Percentiles rank a stretch among this genome's conserved stretches.
Conservation (phyloP, 35 echinoderm and acorn worm species). For the Ophiothrix spiculata region DNA sequence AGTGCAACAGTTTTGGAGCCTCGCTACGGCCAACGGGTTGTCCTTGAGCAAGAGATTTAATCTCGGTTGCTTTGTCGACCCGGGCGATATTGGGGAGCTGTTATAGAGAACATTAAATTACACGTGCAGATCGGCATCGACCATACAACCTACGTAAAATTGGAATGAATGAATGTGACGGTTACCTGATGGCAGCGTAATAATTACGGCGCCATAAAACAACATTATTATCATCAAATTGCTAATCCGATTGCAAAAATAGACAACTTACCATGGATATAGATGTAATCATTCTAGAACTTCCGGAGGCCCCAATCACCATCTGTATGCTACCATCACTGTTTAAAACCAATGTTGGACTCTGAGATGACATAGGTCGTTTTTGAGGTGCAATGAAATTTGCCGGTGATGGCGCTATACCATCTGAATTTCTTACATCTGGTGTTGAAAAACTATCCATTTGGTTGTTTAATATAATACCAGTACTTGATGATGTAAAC, state of each 20-base stretch:
- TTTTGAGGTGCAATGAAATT: slow-evolving; percentile 52
- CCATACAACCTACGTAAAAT: background rate
- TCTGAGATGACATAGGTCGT: slow-evolving; percentile 60
- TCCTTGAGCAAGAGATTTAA: no score
- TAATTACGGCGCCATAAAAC: background rate
- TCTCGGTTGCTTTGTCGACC: no score
- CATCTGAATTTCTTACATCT: slow-evolving; percentile 28
- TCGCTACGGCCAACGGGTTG: no score
- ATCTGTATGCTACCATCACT: slow-evolving; percentile 12
- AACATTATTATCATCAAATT: background rate
- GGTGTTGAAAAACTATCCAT: slow-evolving; percentile 56
- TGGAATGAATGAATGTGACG: background rate
- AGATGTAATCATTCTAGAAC: slow-evolving; percentile 44
- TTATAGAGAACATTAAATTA: no score
- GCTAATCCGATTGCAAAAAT: background rate
- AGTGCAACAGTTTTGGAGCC: no score
- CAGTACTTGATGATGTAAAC: slow-evolving; percentile 33
- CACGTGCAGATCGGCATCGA: background rate
- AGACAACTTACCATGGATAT: slow-evolving; percentile 35
- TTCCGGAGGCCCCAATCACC: slow-evolving; percentile 38
- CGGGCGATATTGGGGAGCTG: no score
- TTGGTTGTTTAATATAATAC: slow-evolving; percentile 51
- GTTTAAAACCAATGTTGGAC: slow-evolving; percentile 29
- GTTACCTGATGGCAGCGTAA: no score
- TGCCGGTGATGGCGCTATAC: slow-evolving; percentile 28